phyloP scores from a whole-genome alignment of 2,113 vertebrate species.

The Sinocyclocheilus anshuiensis region DNA sequence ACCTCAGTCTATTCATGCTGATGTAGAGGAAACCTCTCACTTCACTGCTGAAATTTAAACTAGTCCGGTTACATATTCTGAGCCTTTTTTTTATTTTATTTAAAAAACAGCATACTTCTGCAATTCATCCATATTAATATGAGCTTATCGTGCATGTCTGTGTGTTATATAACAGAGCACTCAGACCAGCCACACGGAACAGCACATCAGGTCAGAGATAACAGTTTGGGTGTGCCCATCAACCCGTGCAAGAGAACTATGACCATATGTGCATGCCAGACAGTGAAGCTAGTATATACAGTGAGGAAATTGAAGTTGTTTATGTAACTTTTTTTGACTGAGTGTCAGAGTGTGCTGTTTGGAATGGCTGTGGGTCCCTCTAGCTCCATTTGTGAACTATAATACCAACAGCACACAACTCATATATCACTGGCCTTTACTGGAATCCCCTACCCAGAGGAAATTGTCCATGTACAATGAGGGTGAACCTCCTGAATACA shows the following conservation, averaged over 20 bases:
- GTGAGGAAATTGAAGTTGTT: not conserved
- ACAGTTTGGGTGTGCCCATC: slow-evolving; percentile 22
- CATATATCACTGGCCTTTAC: slow-evolving; percentile 20
- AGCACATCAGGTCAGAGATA: slow-evolving; percentile 53
- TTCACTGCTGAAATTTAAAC: not conserved
- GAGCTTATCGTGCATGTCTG: slow-evolving; percentile 26
- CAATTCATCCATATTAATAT: slow-evolving; percentile 24
- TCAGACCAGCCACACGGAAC: slow-evolving; percentile 56
- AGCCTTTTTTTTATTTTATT: not conserved
- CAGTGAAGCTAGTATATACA: not conserved
- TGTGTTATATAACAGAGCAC: slow-evolving; percentile 38
- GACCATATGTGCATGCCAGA: not conserved
- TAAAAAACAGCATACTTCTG: not conserved
- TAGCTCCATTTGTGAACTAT: not conserved
- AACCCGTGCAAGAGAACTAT: not conserved
- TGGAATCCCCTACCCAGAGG: not conserved
- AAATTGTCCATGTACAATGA: slow-evolving; percentile 13
- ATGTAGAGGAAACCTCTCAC: not conserved
- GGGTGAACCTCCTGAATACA: not conserved
- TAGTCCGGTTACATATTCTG: not conserved
- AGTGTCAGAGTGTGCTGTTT: not conserved
- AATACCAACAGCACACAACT: slow-evolving; percentile 10
- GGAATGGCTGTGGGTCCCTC: slow-evolving; percentile 8
- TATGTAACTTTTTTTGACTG: slow-evolving; percentile 1
- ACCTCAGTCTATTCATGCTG: slow-evolving; percentile 8